phyloP scores from a whole-genome alignment of 2,113 vertebrate genomes.

The Nycticryphes semicollaris region DNA sequence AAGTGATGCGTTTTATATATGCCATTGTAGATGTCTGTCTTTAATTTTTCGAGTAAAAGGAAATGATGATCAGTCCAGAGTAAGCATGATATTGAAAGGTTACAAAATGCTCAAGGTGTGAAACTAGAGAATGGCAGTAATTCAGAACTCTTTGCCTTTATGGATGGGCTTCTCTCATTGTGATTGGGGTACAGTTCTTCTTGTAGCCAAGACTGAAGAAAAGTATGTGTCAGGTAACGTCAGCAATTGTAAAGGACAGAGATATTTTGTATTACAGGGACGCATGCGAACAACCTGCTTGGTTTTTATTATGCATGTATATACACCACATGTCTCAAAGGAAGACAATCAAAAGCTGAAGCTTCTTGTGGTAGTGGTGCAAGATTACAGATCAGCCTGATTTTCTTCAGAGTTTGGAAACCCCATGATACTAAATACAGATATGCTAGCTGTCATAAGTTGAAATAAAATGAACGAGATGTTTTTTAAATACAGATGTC shows the following conservation, averaged over 20 bases:
- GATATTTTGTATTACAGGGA: neutral
- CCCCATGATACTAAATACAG: neutral
- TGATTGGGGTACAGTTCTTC: neutral
- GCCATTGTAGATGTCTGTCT: neutral
- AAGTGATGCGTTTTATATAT: neutral
- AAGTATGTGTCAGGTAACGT: neutral
- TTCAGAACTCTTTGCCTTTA: neutral
- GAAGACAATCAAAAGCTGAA: neutral
- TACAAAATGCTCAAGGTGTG: neutral
- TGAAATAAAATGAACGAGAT: neutral
- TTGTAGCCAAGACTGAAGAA: too few relatives aligned
- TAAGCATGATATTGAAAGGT: neutral
- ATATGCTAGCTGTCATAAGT: neutral
- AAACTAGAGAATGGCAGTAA: neutral
- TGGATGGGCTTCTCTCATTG: neutral
- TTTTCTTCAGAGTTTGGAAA: neutral
- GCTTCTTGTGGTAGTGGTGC: neutral
- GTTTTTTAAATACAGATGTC: neutral
- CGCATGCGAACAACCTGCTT: neutral
- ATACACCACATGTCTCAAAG: neutral
- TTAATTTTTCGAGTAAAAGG: conserved; percentile 21
- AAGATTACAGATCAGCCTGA: neutral
- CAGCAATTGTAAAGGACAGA: neutral
- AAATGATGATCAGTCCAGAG: neutral
- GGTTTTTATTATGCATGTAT: neutral